A percentile compares a stretch with the other conserved stretches of the same genome.
Evolutionary conservation across 2,797 vertebrate species (phyloP).

Genomic region (Moxostoma hubbsi): DNA sequence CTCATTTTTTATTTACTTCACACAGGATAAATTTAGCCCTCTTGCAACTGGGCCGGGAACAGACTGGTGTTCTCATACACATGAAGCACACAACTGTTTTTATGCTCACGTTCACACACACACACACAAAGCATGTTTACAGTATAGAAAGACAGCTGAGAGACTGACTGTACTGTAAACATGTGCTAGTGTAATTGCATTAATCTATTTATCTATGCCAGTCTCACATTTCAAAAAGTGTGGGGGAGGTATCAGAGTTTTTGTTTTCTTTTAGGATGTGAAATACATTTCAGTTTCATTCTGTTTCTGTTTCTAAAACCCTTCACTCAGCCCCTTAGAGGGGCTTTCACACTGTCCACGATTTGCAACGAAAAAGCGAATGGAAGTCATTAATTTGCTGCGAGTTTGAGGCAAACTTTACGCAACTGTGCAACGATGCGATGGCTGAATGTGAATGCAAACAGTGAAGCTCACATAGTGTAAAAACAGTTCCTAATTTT

Average conservation of each 20-base stretch:
- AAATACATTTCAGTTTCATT: no score
- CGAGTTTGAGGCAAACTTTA: no score
- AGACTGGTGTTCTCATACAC: slow-evolving; percentile 30
- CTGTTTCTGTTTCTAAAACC: not conserved
- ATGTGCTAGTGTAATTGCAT: slow-evolving; percentile 27
- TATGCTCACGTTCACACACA: not conserved
- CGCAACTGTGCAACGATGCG: no score
- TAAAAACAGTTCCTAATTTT: no score
- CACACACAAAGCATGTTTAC: not conserved
- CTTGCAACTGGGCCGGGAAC: slow-evolving; percentile 17
- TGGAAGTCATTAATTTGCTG: no score
- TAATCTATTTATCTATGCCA: not conserved
- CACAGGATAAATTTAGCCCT: slow-evolving; percentile 51
- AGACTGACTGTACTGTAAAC: slow-evolving; percentile 41
- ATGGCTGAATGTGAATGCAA: not conserved
- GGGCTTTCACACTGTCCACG: no score
- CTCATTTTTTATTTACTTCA: slow-evolving; percentile 55
- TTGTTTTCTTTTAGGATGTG: no score
- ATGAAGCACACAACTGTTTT: slow-evolving; percentile 29
- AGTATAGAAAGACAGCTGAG: slow-evolving; percentile 23
- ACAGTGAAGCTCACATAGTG: not conserved
- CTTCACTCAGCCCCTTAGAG: no score
- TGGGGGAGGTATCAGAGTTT: no score
- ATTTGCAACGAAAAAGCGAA: no score
- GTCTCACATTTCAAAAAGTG: no score